A percentile compares a stretch with the other conserved stretches of the same genome.
phyloP scores from a whole-genome alignment of 2,888 invertebrate species.

The Neoitamus cyanurus region DNA sequence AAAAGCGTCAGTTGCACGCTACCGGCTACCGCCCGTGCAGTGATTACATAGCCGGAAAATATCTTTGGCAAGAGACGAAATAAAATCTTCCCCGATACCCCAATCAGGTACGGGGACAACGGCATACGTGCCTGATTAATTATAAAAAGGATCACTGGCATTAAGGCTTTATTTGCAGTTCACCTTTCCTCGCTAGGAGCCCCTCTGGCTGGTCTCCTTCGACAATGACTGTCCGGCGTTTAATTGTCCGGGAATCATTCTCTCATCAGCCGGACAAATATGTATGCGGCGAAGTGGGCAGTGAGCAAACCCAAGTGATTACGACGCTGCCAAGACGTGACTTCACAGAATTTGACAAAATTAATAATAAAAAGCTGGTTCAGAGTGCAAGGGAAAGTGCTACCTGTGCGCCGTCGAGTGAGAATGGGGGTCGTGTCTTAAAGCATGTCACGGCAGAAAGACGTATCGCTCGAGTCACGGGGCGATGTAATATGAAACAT shows the following conservation, averaged over 20 bases:
- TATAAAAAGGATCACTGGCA: conserved; percentile 62
- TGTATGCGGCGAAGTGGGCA: not conserved
- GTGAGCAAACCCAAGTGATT: conserved; percentile 6
- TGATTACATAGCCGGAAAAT: conserved; percentile 21
- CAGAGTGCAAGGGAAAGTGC: not conserved
- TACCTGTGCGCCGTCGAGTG: no score
- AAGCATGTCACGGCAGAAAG: not conserved
- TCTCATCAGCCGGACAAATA: conserved; percentile 26
- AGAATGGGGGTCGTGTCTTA: not conserved
- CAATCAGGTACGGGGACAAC: conserved; percentile 53
- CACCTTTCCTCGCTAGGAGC: conserved; percentile 1
- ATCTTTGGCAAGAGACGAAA: not conserved
- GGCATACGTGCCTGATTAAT: conserved; percentile 64
- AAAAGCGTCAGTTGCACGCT: conserved; percentile 32
- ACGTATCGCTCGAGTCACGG: not conserved
- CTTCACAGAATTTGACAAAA: conserved; percentile 7
- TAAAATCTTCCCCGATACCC: conserved; percentile 18
- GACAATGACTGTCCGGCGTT: not conserved
- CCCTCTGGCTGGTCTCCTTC: conserved; percentile 41
- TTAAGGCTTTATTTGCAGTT: conserved; percentile 21
- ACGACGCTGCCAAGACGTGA: not conserved
- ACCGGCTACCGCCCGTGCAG: not conserved
- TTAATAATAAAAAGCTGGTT: not conserved
- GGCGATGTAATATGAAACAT: not conserved
- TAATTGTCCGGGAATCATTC: conserved; percentile 20